Conservation (phyloP, 2,888 invertebrate genomes). For the Phyllotreta striolata region DNA sequence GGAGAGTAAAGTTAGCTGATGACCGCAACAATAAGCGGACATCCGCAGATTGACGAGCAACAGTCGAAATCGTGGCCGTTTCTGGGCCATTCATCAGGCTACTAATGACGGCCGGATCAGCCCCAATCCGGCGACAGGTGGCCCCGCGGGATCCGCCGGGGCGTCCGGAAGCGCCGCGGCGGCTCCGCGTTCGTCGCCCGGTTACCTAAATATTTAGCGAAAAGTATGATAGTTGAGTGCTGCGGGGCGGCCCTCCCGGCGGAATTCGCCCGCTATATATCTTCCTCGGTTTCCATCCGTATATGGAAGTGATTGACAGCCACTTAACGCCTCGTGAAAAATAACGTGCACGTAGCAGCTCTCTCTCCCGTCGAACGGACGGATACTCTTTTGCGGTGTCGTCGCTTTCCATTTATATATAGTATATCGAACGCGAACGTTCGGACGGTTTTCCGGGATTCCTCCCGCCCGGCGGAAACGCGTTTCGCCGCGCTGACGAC, state of each 20-base stretch:
- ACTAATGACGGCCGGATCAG: slow-evolving; percentile 56
- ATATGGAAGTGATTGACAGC: slow-evolving; percentile 45
- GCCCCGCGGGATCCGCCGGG: slow-evolving; percentile 38
- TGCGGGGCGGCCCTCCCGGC: not conserved
- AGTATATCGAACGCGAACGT: slow-evolving; percentile 44
- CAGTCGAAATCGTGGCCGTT: slow-evolving; percentile 59
- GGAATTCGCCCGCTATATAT: slow-evolving; percentile 40
- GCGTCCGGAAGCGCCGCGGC: not conserved
- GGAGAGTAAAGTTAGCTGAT: slow-evolving; percentile 29
- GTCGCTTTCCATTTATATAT: slow-evolving; percentile 36
- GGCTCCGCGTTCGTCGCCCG: no score
- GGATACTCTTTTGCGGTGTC: slow-evolving; percentile 34
- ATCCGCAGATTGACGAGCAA: slow-evolving; percentile 51
- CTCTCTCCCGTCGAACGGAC: no score
- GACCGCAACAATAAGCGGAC: slow-evolving; percentile 34
- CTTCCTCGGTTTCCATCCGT: slow-evolving; percentile 37
- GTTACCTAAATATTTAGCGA: slow-evolving; percentile 6
- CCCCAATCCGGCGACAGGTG: slow-evolving; percentile 58
- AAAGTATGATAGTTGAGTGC: no score
- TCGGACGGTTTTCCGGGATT: slow-evolving; percentile 38
- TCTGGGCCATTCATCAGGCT: slow-evolving; percentile 59
- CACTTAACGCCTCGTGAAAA: slow-evolving; percentile 46
- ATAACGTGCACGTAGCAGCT: slow-evolving; percentile 37
- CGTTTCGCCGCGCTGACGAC: slow-evolving; percentile 12
- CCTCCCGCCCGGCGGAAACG: slow-evolving; percentile 13